Evolutionary conservation across 1,140 invertebrate species (phyloP), one percentile per base, ranked within the genome.

Genomic region (Rhagoletis zephyria): DNA sequence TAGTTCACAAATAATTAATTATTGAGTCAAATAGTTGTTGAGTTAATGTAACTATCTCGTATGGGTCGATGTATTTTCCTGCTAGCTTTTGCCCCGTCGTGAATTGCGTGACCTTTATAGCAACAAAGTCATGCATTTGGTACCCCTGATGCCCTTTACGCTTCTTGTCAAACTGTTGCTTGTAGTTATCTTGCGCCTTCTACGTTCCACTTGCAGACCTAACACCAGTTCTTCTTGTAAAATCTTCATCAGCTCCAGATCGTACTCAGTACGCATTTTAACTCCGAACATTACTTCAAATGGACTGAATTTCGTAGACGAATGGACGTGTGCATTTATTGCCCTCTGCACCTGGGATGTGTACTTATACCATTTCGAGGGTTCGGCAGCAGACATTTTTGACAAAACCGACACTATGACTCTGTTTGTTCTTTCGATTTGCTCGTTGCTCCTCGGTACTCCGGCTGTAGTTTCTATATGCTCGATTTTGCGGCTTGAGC

Each of bases 181-280:
- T 56, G 51, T 56, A 1, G 9, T 6, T 56, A 0, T 56, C 4
- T 56, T 56, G 9, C 9, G 51, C 51, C 9, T 4, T 56, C 51
- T 9, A 56, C 51, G 51, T 6, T 56, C 51, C 51, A 1, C 51
- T 56, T 56, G 51, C 9, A 56, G 9, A 6, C 4, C 51, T 6
- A 9, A 6, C 4, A 56, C 9, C 51, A 56, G 51, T 9, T 56
- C 51, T 56, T 56, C 51, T 56, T 56, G 4, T 9, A 56, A 56
- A 4, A 56, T 4, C 51, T 56, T 56, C 0, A 89, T 90, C 0
- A 94, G 89, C 6, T 93, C 90, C 88, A 93, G 4, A 56, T 56
- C 9, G 4, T 4, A 56, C 9, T 56, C 51, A 56, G 51, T 56
- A 6, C 51, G 4, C 51, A 56, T 56, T 56, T 56, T 56, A 6